Evolutionary conservation across 2,888 invertebrate genomes (phyloP), one percentile per base, ranked within the genome.

Genomic region (Gari tellinella): DNA sequence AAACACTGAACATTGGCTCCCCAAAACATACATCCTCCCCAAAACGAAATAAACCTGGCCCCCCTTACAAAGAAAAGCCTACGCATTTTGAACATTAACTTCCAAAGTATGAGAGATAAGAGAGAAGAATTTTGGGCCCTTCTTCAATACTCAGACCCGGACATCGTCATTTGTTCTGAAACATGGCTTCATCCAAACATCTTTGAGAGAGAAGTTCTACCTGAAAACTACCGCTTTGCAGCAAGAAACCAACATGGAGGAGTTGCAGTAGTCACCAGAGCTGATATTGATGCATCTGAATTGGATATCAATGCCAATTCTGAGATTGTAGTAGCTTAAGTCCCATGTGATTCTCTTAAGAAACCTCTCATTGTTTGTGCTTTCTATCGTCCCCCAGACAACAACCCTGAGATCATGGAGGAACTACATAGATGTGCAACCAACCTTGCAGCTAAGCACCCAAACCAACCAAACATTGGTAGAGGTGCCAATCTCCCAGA

Each of bases 241-340:
- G 66, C 58, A 15, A 48, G 66, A 17, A 49, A 38, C 31, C 40
- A 43, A 49, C 41, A 66, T 37, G 66, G 58, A 10, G 57, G 43
- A 31, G 52, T 66, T 10, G 51, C 66, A 21, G 43, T 66, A 23
- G 58, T 66, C 23, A 49, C 66, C 14, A 41, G 48, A 41, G 17
- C 40, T 10, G 45, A 66, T 40, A 41, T 58, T 14, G 51, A 49
- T n/a, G 57, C 57, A 15, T 23, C 43, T 5, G 43, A 57, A 43
- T n/a, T 58, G 7, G 58, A 66, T 14, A 45, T 21, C n/a, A n/a
- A 43, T 41, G 26, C 52, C 14, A 52, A 19, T 8, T 25, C 66
- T 43, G 66, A 66, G 40, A 43, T 66, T 31, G 52, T 45, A 15
- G 58, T 58, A 45, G 58, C 66, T 4, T 15, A 49, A 14, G 25